phyloP scores from a whole-genome alignment of 2,113 vertebrate species.

The Rhabdornis inornatus region DNA sequence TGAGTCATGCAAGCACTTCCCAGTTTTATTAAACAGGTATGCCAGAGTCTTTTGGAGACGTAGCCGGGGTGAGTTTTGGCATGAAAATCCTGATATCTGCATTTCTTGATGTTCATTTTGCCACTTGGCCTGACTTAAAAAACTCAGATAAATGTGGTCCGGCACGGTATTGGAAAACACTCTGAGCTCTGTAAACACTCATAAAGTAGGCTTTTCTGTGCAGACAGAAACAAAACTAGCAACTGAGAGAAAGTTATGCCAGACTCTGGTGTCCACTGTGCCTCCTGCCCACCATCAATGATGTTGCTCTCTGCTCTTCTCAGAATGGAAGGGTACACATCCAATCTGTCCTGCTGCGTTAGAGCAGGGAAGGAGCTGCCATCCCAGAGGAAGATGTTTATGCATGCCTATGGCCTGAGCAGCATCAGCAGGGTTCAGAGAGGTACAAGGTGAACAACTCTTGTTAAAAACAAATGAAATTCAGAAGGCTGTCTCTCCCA shows the following conservation, averaged over 20 bases:
- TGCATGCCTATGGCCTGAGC: neutral
- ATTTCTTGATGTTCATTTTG: neutral
- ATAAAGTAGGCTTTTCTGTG: neutral
- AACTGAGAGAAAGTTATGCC: neutral
- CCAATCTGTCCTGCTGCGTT: neutral
- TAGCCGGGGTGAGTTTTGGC: neutral
- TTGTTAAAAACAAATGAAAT: neutral
- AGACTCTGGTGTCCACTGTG: neutral
- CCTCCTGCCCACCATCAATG: neutral
- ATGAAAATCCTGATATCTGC: neutral
- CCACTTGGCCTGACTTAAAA: neutral
- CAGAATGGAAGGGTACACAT: accelerated
- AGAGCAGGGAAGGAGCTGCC: neutral
- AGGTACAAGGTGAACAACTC: neutral
- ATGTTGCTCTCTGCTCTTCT: neutral
- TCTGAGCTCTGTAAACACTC: neutral
- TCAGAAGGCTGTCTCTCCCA: neutral
- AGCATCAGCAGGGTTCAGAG: neutral
- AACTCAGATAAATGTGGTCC: neutral
- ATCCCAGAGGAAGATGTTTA: neutral
- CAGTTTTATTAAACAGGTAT: neutral
- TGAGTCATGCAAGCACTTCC: neutral
- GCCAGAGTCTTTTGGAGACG: neutral
- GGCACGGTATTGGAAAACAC: neutral
- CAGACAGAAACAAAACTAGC: neutral